Evolutionary conservation across 53 echinoderm and acorn worm species (phyloP).

Genomic region (Antedon mediterranea): DNA sequence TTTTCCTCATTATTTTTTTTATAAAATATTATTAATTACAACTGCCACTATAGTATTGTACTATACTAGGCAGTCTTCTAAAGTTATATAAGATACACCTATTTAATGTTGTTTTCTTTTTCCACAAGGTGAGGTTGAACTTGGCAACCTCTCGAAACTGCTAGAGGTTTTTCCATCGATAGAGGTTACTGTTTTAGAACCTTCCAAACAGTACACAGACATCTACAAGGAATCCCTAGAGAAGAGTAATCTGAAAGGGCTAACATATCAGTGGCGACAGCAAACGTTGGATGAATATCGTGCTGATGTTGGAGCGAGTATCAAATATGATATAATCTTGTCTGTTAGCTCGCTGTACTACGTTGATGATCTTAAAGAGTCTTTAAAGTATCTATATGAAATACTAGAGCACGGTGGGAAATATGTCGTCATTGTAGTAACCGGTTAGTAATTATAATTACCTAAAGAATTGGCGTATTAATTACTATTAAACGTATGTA

Average conservation of each 20-base stretch:
- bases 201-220: neutral
- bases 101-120: too few species aligned
- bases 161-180: neutral
- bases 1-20: too few species aligned
- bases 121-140: neutral
- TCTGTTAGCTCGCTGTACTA: slow-evolving; percentile 67
- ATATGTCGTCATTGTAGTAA: slow-evolving; percentile 18
- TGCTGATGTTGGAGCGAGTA: slow-evolving; percentile 5
- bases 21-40: too few species aligned
- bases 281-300: slow-evolving; percentile 8
- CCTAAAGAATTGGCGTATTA: too few species aligned
- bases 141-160: neutral
- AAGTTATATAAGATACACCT: too few species aligned
- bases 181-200: neutral
- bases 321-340: slow-evolving; percentile 52
- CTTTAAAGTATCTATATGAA: slow-evolving; percentile 28
- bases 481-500: too few species aligned
- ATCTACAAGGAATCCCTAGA: neutral
- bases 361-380: slow-evolving; percentile 28
- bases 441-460: slow-evolving; percentile 23
- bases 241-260: neutral
- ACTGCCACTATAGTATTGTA: too few species aligned
- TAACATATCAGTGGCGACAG: neutral
- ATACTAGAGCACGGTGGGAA: slow-evolving; percentile 44
- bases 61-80: too few species aligned